These are phyloP conservation scores for Tipula lateralis DNA, from an alignment of 2,888 invertebrate species.

Conservation along the genomic window DNA sequence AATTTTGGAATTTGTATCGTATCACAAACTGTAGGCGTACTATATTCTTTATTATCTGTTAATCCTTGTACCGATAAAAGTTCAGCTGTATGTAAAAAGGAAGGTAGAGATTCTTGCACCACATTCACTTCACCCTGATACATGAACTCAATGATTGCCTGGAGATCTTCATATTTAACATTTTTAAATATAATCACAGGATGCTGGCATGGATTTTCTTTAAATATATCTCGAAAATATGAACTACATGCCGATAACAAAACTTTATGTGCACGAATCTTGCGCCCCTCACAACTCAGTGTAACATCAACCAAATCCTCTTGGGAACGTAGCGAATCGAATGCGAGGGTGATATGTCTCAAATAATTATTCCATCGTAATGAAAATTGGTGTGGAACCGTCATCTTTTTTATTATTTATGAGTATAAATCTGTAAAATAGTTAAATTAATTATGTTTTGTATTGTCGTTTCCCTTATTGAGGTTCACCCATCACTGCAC, in stretches of 20 bases:
- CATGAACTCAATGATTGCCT: slow-evolving; percentile 75
- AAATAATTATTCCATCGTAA: slow-evolving; percentile 84
- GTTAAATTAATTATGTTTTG: not conserved
- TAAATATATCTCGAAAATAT: slow-evolving; percentile 67
- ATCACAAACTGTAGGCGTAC: not conserved
- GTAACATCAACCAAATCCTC: slow-evolving; percentile 79
- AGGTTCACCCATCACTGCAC: not conserved
- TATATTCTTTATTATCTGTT: slow-evolving; percentile 53
- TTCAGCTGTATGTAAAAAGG: slow-evolving; percentile 73
- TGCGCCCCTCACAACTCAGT: slow-evolving; percentile 76
- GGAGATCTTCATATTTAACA: slow-evolving; percentile 71
- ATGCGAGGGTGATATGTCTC: slow-evolving; percentile 72
- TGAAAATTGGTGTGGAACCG: slow-evolving; percentile 72
- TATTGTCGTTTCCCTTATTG: not conserved
- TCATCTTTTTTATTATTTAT: slow-evolving; percentile 44
- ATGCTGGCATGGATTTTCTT: slow-evolving; percentile 75
- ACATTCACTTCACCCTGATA: slow-evolving; percentile 61
- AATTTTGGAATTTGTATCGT: slow-evolving; percentile 13
- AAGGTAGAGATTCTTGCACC: slow-evolving; percentile 70
- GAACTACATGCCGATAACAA: slow-evolving; percentile 78
- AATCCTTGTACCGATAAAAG: slow-evolving; percentile 71
- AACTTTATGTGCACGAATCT: slow-evolving; percentile 80
- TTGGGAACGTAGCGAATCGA: slow-evolving; percentile 65
- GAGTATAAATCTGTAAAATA: not conserved
- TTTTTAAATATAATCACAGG: slow-evolving; percentile 76